These are phyloP conservation scores for Sarcoramphus papa DNA, from an alignment of 2,797 vertebrate genomes.

Conservation along the genomic window DNA sequence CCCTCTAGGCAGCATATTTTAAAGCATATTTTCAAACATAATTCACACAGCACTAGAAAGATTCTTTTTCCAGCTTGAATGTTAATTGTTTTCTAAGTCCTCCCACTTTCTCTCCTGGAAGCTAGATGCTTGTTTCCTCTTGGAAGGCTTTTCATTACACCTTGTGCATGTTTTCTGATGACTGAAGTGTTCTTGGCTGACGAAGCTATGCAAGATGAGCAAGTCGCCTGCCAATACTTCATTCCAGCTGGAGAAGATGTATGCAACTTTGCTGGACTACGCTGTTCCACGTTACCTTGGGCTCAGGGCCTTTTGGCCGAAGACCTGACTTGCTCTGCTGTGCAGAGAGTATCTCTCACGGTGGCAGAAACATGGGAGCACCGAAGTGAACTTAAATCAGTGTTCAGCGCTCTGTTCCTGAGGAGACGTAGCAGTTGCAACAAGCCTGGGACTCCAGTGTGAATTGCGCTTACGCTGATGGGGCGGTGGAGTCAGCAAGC, in stretches of 20 bases:
- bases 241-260: background rate
- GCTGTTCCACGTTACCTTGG: background rate
- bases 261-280: background rate
- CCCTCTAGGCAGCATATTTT: background rate
- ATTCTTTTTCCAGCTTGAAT: background rate
- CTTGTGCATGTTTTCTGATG: background rate
- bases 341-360: background rate
- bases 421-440: background rate
- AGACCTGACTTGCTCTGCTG: background rate
- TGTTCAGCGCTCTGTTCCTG: background rate
- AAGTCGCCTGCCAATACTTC: background rate
- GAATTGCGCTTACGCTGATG: background rate
- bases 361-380: background rate
- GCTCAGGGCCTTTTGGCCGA: background rate
- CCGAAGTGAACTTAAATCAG: background rate
- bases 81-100: background rate
- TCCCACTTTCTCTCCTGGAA: background rate
- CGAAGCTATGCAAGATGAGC: background rate
- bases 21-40: background rate
- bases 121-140: background rate
- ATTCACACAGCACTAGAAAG: background rate
- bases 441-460: background rate
- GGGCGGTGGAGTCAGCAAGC: background rate
- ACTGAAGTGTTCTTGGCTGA: background rate
- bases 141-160: background rate